Conservation (phyloP, 1,140 invertebrate species). For the Artemia franciscana region DNA sequence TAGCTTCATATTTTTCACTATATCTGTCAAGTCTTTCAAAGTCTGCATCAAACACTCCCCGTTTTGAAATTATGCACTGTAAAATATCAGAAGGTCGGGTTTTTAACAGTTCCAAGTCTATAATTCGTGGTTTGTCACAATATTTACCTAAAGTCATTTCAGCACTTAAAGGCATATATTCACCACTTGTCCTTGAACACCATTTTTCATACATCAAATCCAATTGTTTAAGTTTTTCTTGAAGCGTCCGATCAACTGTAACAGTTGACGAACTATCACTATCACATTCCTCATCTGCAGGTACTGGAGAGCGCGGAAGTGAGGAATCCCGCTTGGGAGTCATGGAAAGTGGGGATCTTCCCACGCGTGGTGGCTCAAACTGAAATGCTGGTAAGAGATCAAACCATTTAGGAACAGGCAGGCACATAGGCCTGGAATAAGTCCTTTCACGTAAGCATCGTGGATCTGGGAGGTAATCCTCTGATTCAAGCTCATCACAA, state of each 20-base stretch:
- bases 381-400: not conserved
- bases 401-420: not conserved
- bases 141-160: slow-evolving; percentile 20
- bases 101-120: slow-evolving; percentile 38
- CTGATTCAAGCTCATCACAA: slow-evolving; percentile 47
- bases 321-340: not conserved
- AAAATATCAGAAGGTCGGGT: slow-evolving; percentile 67
- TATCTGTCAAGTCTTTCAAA: slow-evolving; percentile 70
- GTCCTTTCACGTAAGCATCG: slow-evolving; percentile 3
- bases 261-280: slow-evolving; percentile 13
- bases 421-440: not conserved
- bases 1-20: slow-evolving; percentile 58
- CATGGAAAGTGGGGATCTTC: not conserved
- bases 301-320: not conserved
- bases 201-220: slow-evolving; percentile 82
- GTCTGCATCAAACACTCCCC: slow-evolving; percentile 87
- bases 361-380: not conserved
- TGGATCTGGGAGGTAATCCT: slow-evolving; percentile 37
- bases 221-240: slow-evolving; percentile 62
- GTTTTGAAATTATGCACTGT: slow-evolving; percentile 66
- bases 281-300: slow-evolving; percentile 1
- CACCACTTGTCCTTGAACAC: slow-evolving; percentile 25
- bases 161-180: slow-evolving; percentile 8
- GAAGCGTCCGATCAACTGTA: slow-evolving; percentile 27
- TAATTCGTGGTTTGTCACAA: slow-evolving; percentile 30